Evolutionary conservation across 2,888 invertebrate genomes (phyloP).

Genomic region (Drymonia ruficornis): DNA sequence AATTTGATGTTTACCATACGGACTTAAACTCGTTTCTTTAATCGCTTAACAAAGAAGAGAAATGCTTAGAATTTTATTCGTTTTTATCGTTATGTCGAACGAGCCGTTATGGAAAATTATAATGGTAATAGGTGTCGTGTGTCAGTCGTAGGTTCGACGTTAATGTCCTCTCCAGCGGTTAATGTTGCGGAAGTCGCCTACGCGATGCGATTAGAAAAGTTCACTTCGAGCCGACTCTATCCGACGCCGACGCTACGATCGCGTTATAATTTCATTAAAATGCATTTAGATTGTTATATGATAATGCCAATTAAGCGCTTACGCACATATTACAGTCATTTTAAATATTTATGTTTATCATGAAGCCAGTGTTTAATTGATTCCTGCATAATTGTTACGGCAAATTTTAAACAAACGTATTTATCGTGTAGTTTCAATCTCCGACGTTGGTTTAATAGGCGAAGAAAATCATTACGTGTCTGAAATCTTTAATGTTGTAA

Average conservation of each 20-base stretch:
- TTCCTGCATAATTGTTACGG: background rate
- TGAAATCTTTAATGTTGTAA: background rate
- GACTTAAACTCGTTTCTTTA: constrained; percentile 1
- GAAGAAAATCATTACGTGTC: background rate
- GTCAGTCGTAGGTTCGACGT: constrained; percentile 52
- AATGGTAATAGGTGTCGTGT: constrained; percentile 60
- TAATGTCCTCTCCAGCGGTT: constrained; percentile 48
- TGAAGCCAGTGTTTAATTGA: too few relatives aligned
- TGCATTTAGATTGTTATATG: constrained; percentile 20
- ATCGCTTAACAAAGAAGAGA: constrained; percentile 7
- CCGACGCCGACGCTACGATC: constrained; percentile 20
- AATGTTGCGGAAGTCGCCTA: constrained; percentile 66
- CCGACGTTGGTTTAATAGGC: background rate
- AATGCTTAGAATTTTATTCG: constrained; percentile 7
- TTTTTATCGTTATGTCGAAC: constrained; percentile 20
- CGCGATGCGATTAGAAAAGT: constrained; percentile 57
- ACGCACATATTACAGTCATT: constrained; percentile 6
- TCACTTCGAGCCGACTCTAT: constrained; percentile 33
- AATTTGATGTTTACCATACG: background rate
- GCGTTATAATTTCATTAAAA: constrained; percentile 23
- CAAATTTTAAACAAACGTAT: background rate
- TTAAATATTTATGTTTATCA: constrained; percentile 5
- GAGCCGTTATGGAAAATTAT: constrained; percentile 51
- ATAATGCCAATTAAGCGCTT: constrained; percentile 21
- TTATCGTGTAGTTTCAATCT: background rate